Base-by-base conservation (phyloP, 2,797 vertebrate genomes). In the Cuniculus paca region DNA sequence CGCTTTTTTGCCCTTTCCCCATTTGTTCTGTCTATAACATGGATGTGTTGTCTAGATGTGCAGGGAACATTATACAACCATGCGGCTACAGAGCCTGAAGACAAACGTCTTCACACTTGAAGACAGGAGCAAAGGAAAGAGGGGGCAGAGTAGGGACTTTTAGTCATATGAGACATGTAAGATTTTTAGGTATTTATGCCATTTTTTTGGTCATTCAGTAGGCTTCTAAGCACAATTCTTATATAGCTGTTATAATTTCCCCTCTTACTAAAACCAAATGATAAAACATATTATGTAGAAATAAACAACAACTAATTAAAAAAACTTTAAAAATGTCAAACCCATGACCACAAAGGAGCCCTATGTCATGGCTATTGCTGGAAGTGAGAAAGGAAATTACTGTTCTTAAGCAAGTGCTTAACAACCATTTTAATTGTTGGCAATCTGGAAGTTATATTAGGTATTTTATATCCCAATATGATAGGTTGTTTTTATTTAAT, bases 201-300 rank as follows among this genome's bases (percentile, higher is more conserved):
- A 58, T 42, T 93, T 63, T 75, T 91, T 74, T n/a, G 10, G 39
- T 88, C 72, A 24, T 39, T 56, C 13, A 16, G 2, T 36, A 14
- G n/a, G 42, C 39, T 90, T 87, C 70, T 68, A 42, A 89, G 65
- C 20, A 68, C 45, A 63, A 5, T 45, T 54, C 79, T 4, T 13
- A 89, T 24, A 14, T 6, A 77, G 56, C 58, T 24, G 19, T 54
- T 60, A 52, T 28, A 42, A 60, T 45, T 39, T 88, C 10, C n/a
- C 63, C n/a, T 34, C 22, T 79, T 80, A 50, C 52, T 95, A 84
- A 95, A 91, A 81, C 31, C 48, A 80, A 90, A 77, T 75, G 80
- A 83, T 80, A 60, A 84, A 84, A 72, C 52, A 45, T 60, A 14
- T 74, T n/a, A 42, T 24, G 70, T 36, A 54, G 65, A 63, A 60